Percentiles rank a stretch among this genome's conserved stretches.
These are phyloP conservation scores for Coptodon bakossiorum DNA, from an alignment of 2,113 vertebrate species.

Conservation along the genomic window DNA sequence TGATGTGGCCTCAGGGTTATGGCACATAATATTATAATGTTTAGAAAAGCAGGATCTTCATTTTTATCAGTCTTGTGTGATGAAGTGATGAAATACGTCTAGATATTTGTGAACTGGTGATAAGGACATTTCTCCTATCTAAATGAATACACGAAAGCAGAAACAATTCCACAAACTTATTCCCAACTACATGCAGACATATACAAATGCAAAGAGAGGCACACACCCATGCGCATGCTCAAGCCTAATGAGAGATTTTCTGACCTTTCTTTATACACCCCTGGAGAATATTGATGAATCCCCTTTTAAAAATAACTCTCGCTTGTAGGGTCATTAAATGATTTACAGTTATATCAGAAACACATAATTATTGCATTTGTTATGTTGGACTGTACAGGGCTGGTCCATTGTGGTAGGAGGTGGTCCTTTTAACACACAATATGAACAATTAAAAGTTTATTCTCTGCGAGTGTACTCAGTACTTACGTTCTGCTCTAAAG, in stretches of 20 bases:
- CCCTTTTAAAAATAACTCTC: slow-evolving; percentile 74
- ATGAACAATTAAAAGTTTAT: slow-evolving; percentile 25
- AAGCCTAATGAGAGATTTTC: slow-evolving; percentile 67
- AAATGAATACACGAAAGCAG: not conserved
- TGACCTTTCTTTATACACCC: slow-evolving; percentile 70
- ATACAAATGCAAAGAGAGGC: not conserved
- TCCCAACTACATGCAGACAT: not conserved
- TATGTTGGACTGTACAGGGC: slow-evolving; percentile 50
- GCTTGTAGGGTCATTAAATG: slow-evolving; percentile 71
- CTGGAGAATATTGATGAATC: slow-evolving; percentile 76
- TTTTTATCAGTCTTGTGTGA: not conserved
- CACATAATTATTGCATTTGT: slow-evolving; percentile 72
- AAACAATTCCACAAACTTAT: slow-evolving; percentile 1
- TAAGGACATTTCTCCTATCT: not conserved
- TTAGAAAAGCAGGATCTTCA: not conserved
- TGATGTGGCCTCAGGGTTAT: not conserved
- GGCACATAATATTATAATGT: not conserved
- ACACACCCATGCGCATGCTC: slow-evolving; percentile 5
- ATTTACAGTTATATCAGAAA: slow-evolving; percentile 72
- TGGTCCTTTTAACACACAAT: slow-evolving; percentile 37
- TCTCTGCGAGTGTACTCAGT: not conserved
- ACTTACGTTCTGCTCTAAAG: not conserved
- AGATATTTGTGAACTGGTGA: not conserved
- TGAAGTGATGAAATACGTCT: not conserved
- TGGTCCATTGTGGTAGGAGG: slow-evolving; percentile 19